Evolutionary conservation across 2,888 invertebrate species (phyloP), one percentile per base, ranked within the genome.

Genomic region (Calephelis perditalis): DNA sequence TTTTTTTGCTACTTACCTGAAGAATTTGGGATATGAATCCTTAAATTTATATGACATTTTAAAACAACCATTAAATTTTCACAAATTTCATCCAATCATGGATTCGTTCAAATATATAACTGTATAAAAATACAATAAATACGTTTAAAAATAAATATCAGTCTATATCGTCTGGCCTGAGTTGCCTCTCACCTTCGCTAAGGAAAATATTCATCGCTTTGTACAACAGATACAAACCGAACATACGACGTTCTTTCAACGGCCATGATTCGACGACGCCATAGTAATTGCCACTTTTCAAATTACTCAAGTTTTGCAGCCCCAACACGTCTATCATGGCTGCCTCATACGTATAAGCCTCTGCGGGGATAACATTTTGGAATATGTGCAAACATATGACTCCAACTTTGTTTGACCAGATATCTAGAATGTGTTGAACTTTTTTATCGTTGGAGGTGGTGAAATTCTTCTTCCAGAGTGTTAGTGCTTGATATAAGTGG

Each of bases 291-390:
- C 98, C 98, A 44, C 87, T 82, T 74, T 95, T 95, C 15, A 93
- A 82, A 81, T 98, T 98, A 45, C 94, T 95, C 67, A 98, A 82
- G 74, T 95, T 95, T 0, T 91, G 80, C 5, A 96, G 71, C 0
- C 96, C 95, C 7, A 99, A 79, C 0, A 97, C 96, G 71, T 97
- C 96, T 12, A 99, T 98, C 93, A 99, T 98, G 9, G 96, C 94
- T 0, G 98, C 98, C 82, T 99, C 99, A 66, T 98, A 91, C 0
- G 98, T 97, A 70, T 95, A 97, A 0, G 99, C 99, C 80, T 99
- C 99, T 0, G 95, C 96, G 0, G 97, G 95, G 57, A 97, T 95
- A 1, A 96, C 94, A 79, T 98, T 97, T 73, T 97, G 97, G 78
- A 97, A 99, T 55, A 98, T 92, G 72, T 97, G 97, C 1, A 99